A percentile compares a stretch with the other conserved stretches of the same genome.
Evolutionary conservation across 2,888 invertebrate species (phyloP).

Genomic region (Amblyjoppa proteus): DNA sequence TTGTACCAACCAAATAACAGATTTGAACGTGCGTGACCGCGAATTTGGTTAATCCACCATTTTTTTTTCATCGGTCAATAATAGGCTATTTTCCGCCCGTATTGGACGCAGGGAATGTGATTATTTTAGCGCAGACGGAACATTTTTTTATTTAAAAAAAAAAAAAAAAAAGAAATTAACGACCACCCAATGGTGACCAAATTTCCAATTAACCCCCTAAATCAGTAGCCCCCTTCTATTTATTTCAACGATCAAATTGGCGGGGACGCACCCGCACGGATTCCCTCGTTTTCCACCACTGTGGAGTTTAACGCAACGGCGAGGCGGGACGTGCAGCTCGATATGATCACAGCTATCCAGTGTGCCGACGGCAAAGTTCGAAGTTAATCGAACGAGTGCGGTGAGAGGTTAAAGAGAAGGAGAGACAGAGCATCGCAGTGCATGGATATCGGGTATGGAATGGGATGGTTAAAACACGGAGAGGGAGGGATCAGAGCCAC

Average conservation of each 20-base stretch:
- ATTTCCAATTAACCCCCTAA: conserved; percentile 26
- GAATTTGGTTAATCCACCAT: too few relatives aligned
- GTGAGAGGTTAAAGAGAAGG: conserved; percentile 69
- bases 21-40: too few relatives aligned
- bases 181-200: neutral
- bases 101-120: too few relatives aligned
- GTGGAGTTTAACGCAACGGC: conserved; percentile 28
- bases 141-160: too few relatives aligned
- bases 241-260: conserved; percentile 24
- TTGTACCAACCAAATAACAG: too few relatives aligned
- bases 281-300: conserved; percentile 35
- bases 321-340: neutral
- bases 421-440: conserved; percentile 66
- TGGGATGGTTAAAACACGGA: conserved; percentile 11
- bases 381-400: conserved; percentile 54
- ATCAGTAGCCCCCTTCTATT: conserved; percentile 23
- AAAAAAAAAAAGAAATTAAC: neutral
- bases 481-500: conserved; percentile 48
- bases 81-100: too few relatives aligned
- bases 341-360: conserved; percentile 41
- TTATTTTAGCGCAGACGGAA: too few relatives aligned
- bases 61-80: too few relatives aligned
- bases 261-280: conserved; percentile 8
- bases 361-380: conserved; percentile 33
- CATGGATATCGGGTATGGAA: conserved; percentile 50